Conservation (phyloP, 2,888 invertebrate genomes). For the Caenorhabditis drosophilae region DNA sequence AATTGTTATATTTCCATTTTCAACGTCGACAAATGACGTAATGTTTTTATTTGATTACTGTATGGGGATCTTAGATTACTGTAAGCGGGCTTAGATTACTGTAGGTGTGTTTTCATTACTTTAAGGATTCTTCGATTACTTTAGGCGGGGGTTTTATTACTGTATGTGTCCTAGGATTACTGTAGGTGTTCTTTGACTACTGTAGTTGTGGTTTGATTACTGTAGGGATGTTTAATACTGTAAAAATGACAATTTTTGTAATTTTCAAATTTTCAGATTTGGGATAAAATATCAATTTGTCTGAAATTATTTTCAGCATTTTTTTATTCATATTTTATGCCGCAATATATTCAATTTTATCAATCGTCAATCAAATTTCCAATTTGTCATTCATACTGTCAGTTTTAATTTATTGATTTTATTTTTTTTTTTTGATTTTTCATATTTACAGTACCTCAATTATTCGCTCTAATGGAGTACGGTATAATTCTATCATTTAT, state of each 20-base stretch:
- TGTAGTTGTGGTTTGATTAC: too few species aligned
- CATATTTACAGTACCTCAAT: slow-evolving; percentile 49
- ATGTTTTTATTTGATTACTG: background rate
- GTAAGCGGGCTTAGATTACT: too few species aligned
- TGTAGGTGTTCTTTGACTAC: too few species aligned
- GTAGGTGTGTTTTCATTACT: too few species aligned
- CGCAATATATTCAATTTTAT: slow-evolving; percentile 50
- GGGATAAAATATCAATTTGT: slow-evolving; percentile 40
- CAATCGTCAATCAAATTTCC: slow-evolving; percentile 41
- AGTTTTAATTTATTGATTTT: slow-evolving; percentile 9
- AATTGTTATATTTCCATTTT: slow-evolving; percentile 31
- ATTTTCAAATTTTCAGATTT: slow-evolving; percentile 28
- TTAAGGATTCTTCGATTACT: too few species aligned
- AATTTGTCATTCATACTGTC: slow-evolving; percentile 51
- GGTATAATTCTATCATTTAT: slow-evolving; percentile 50
- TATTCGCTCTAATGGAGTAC: slow-evolving; percentile 62
- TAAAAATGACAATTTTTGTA: too few species aligned
- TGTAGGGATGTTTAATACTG: too few species aligned
- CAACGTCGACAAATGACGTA: background rate
- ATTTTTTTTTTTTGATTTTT: slow-evolving; percentile 1
- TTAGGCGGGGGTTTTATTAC: too few species aligned
- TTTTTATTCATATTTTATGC: slow-evolving; percentile 45
- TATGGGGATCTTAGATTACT: too few species aligned
- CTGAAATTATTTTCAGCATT: slow-evolving; percentile 39
- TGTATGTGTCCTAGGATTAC: too few species aligned